Conservation (phyloP, 2,797 vertebrate species). For the Aulostomus chinensis region DNA sequence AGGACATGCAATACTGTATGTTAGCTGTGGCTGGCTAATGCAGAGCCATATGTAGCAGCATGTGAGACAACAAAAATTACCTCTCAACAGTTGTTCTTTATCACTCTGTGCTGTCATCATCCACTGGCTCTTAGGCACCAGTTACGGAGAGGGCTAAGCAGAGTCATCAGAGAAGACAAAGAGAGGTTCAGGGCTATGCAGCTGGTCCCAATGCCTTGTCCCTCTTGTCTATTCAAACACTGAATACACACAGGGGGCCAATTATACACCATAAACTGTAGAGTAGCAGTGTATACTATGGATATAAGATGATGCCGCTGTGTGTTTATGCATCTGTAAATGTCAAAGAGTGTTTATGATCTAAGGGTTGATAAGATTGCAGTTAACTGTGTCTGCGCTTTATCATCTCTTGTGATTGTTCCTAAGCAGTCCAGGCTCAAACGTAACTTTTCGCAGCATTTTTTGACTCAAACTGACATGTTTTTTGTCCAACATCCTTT, state of each 20-base stretch:
- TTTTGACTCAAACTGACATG: no score
- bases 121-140: constrained; percentile 23
- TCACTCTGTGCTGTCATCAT: constrained; percentile 16
- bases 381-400: constrained; percentile 8
- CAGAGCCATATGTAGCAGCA: constrained; percentile 13
- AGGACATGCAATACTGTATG: constrained; percentile 21
- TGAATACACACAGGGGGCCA: no score
- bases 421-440: no score
- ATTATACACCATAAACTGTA: no score
- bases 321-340: constrained; percentile 15
- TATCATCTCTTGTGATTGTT: constrained; percentile 1
- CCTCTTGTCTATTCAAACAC: constrained; percentile 31
- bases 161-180: constrained; percentile 21
- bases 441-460: no score
- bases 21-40: constrained; percentile 6
- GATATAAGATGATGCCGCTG: neutral
- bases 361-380: no score
- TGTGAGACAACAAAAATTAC: neutral
- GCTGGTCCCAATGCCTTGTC: constrained; percentile 26
- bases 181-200: constrained; percentile 24
- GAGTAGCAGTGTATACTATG: no score
- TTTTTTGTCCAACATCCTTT: no score
- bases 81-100: constrained; percentile 20
- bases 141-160: constrained; percentile 28
- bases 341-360: no score